A percentile compares a stretch with the other conserved stretches of the same genome.
Evolutionary conservation across 2,113 vertebrate species (phyloP).

Genomic region (Picathartes gymnocephalus): DNA sequence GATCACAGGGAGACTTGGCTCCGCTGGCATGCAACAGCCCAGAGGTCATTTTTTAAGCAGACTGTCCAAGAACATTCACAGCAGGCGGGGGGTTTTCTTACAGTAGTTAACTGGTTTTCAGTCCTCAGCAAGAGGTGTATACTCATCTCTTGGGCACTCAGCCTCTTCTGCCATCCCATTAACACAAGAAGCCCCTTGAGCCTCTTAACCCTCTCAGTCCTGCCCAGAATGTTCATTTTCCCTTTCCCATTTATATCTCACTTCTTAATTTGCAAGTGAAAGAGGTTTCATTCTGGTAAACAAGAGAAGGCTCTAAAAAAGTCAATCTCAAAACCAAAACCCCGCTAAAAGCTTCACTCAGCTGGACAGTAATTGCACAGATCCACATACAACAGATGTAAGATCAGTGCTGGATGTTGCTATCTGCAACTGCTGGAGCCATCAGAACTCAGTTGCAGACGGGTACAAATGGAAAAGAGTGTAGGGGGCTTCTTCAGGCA

Average conservation of each 20-base stretch:
- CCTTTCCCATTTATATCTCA: neutral
- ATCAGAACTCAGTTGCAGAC: neutral
- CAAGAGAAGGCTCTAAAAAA: neutral
- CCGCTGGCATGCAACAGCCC: neutral
- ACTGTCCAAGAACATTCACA: neutral
- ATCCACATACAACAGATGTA: neutral
- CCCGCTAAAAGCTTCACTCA: neutral
- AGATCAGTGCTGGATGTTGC: neutral
- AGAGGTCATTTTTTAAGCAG: conserved; percentile 11
- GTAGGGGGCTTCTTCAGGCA: neutral
- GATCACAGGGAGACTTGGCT: neutral
- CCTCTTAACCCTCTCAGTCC: neutral
- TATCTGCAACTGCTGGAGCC: neutral
- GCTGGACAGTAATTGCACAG: neutral
- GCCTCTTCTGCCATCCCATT: neutral
- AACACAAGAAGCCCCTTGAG: neutral
- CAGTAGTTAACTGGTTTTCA: neutral
- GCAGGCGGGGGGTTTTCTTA: neutral
- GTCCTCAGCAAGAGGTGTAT: neutral
- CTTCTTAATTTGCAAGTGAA: neutral
- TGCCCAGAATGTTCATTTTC: neutral
- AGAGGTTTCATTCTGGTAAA: neutral
- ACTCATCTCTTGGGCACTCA: neutral
- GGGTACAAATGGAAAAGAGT: neutral
- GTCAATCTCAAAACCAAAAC: neutral